Evolutionary conservation across 2,797 vertebrate genomes (phyloP).

Genomic region (Natrix natrix): DNA sequence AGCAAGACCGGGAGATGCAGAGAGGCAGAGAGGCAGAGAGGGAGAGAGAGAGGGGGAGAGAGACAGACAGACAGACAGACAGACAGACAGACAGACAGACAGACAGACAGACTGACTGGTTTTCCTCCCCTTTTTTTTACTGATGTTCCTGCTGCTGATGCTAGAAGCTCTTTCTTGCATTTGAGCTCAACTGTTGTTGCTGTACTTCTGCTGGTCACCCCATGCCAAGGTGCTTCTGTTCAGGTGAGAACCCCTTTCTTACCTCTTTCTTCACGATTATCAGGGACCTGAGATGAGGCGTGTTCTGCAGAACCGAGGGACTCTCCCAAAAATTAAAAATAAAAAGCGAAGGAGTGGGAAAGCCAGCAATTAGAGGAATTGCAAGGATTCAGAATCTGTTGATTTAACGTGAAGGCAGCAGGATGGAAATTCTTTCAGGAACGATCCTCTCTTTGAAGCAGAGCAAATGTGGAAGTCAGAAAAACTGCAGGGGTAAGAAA

Average conservation of each 20-base stretch:
- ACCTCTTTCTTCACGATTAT: background rate
- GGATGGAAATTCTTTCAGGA: background rate
- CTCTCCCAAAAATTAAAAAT: fast-evolving
- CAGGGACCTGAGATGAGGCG: background rate
- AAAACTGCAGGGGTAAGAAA: no score
- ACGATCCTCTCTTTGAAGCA: background rate
- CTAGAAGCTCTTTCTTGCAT: background rate
- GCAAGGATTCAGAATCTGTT: background rate
- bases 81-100: background rate
- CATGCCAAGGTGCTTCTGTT: background rate
- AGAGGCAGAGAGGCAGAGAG: background rate
- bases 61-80: background rate
- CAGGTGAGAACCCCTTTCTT: background rate
- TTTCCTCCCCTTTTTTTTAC: background rate
- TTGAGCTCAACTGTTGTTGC: fast-evolving
- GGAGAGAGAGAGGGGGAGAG: background rate
- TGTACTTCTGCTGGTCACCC: background rate
- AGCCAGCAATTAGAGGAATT: background rate
- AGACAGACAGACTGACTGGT: background rate
- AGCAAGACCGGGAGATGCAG: background rate
- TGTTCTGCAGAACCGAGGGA: fast-evolving
- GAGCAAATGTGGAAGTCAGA: background rate
- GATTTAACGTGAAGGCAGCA: background rate
- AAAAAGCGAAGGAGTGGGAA: background rate
- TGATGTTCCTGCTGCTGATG: background rate